Evolutionary conservation across 1,140 invertebrate species (phyloP), one percentile per base, ranked within the genome.

Genomic region (Antheraea mylitta): DNA sequence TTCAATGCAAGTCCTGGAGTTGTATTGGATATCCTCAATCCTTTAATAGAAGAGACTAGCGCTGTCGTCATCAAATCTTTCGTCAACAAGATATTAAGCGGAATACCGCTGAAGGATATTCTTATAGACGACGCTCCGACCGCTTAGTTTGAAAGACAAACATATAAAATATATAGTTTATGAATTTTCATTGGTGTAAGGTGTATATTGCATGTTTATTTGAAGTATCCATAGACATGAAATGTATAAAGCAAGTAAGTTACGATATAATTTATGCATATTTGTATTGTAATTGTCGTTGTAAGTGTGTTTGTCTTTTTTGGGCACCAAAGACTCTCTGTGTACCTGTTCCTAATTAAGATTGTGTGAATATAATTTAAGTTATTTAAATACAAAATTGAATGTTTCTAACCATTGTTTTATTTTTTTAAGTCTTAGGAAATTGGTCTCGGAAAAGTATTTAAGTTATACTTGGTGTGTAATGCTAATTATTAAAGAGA

Each of bases 11-110:
- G 96, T 86, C 94, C 95, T 2, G 84, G 93, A 18, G 82, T 95
- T n/a, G 94, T 96, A 11, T 81, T 96, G 83, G 95, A 96, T 72
- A 94, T 96, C 60, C 91, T 96, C 7, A 95, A 94, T 81, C 95
- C 96, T 11, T 95, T 96, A 16, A 94, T 95, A 45, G 95, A 96
- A 75, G 95, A 96, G 73, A 95, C 95, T 16, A 90, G 93, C 0
- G 93, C 93, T 0, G 93, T 94, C 5, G 91, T 95, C 18, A 86
- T 93, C 58, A 93, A 93, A 80, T 93, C 94, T 2, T 93, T 94
- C 68, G 82, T 92, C 19, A 93, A 94, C 69, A 94, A 94, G 83
- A 93, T 95, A 48, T 88, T 95, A 3, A 90, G 89, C 19, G 84
- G 84, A 2, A 91, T 95, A 64, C 94, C 94, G 3, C 86, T 94